These are phyloP conservation scores for Sitta carolinensis DNA, from an alignment of 2,797 vertebrate genomes.

Conservation along the genomic window DNA sequence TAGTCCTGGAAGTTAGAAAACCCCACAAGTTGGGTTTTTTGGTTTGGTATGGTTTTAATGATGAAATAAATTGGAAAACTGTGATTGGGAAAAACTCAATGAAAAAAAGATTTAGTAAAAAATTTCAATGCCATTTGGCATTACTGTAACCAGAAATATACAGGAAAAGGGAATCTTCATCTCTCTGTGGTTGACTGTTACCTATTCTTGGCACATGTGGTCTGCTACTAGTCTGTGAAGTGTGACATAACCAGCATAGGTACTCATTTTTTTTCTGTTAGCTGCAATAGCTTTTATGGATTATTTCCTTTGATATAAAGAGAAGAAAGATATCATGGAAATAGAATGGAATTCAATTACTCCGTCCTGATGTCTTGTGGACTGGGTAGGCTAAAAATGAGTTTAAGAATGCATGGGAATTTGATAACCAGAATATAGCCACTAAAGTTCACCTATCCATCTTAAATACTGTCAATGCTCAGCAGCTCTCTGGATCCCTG, in stretches of 20 bases:
- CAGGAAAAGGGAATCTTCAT: no score
- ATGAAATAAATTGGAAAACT: not conserved
- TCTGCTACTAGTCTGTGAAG: not conserved
- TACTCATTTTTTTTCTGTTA: not conserved
- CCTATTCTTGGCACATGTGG: not conserved
- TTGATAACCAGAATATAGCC: not conserved
- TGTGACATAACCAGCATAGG: not conserved
- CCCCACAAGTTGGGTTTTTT: not conserved
- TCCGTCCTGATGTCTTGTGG: not conserved
- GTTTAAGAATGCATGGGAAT: not conserved
- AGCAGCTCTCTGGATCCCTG: not conserved
- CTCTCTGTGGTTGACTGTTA: no score
- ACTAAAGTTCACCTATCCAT: not conserved
- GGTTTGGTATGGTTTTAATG: not conserved
- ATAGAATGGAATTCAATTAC: not conserved
- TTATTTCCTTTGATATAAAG: not conserved
- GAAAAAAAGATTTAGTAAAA: not conserved
- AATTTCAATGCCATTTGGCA: accelerated
- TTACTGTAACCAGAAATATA: no score
- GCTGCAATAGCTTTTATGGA: not conserved
- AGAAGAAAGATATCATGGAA: not conserved
- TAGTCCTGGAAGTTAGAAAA: not conserved
- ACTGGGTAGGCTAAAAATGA: not conserved
- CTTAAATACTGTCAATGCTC: not conserved
- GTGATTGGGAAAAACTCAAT: not conserved